Evolutionary conservation across 2,888 invertebrate species (phyloP).

Genomic region (Tetranychus piercei): DNA sequence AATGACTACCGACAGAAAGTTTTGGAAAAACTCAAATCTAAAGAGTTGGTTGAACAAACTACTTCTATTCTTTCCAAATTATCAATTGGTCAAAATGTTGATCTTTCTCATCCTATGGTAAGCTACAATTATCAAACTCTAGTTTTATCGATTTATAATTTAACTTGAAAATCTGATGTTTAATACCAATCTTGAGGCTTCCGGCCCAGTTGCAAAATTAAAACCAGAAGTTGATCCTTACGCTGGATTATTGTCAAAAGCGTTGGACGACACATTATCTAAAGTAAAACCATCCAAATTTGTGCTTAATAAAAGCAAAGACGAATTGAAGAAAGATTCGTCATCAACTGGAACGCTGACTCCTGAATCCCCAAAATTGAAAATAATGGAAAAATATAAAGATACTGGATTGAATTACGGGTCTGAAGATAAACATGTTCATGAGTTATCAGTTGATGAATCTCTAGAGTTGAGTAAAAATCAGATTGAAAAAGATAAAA

Average conservation of each 20-base stretch:
- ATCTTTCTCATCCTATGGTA: conserved; percentile 1
- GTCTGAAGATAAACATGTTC: not conserved
- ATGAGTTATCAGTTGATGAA: conserved; percentile 3
- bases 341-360: not conserved
- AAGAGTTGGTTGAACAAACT: conserved; percentile 5
- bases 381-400: not conserved
- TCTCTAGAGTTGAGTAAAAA: conserved; percentile 8
- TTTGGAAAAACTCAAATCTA: not conserved
- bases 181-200: not conserved
- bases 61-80: conserved; percentile 4
- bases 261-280: not conserved
- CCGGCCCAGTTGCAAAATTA: not conserved
- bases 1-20: not conserved
- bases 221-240: not conserved
- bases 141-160: not conserved
- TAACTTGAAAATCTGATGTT: not conserved
- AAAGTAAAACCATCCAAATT: not conserved
- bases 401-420: not conserved
- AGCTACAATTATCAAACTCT: not conserved
- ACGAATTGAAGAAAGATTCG: not conserved
- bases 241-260: not conserved
- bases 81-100: not conserved
- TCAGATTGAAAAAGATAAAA: not conserved
- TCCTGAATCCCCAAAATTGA: not conserved
- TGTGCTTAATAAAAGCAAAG: not conserved